phyloP scores from a whole-genome alignment of 2,113 vertebrate genomes.

The Coregonus clupeaformis region DNA sequence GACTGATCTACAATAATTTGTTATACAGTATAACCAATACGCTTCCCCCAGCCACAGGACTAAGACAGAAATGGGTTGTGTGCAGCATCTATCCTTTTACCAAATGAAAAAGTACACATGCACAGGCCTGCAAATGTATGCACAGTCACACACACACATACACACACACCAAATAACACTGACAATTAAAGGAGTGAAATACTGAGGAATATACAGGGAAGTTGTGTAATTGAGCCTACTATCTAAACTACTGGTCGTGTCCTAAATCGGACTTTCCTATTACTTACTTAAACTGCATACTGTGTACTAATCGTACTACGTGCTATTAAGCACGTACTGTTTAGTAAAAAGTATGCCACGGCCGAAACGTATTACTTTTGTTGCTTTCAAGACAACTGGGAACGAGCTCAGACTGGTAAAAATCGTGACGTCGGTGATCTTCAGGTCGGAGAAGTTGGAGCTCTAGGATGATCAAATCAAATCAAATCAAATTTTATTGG shows the following conservation, averaged over 20 bases:
- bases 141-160: slow-evolving; percentile 19
- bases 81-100: neutral
- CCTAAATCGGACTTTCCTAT: no score
- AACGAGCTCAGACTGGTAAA: no score
- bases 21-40: neutral
- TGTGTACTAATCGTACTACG: no score
- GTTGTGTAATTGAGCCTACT: neutral
- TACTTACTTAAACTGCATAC: neutral
- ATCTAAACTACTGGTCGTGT: neutral
- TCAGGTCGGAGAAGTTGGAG: no score
- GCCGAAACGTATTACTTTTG: no score
- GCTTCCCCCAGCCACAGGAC: slow-evolving; percentile 14
- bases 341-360: no score
- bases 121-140: neutral
- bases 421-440: no score
- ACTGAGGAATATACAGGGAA: neutral
- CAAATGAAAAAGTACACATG: neutral
- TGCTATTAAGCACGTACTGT: no score
- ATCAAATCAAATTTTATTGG: no score
- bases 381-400: no score
- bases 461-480: no score
- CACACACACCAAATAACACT: neutral
- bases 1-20: neutral
- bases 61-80: neutral
- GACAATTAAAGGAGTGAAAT: neutral